Evolutionary conservation across 2,113 vertebrate species (phyloP), one percentile per base, ranked within the genome.

Genomic region (Odocoileus hemionus): DNA sequence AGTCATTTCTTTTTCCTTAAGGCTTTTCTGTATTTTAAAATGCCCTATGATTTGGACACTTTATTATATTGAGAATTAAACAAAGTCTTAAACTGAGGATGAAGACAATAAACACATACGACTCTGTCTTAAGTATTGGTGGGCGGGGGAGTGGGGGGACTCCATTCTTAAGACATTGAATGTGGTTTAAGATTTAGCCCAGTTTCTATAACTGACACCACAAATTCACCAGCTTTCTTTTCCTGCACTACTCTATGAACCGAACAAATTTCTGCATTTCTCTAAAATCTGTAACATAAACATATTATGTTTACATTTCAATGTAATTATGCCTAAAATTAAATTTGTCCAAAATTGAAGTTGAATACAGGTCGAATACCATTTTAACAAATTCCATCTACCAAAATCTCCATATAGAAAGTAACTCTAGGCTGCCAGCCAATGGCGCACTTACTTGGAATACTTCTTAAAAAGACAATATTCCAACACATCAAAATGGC

Each of bases 241-340:
- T 47, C 89, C 67, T 74, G 52, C 8, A 36, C 43, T 94, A 39
- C 16, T 88, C 76, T 86, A 85, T 16, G 47, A 96, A 80, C 82
- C 64, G 61, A 94, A 94, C 30, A 89, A 57, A 93, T 52, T 93
- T 95, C 78, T 82, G 33, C n/a, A 45, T 76, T 91, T 95, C 79
- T 95, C 55, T 54, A 96, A 82, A 82, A 82, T 83, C 54, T 93
- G n/a, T 82, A 91, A 93, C 70, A 96, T 80, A 95, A 94, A 93
- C 54, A 47, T 82, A 93, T 54, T 86, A 94, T 79, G 86, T 91
- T 96, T 96, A 96, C 14, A 93, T 80, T 89, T 94, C 92, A 91
- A 95, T 7, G 58, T 39, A 95, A 96, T 96, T n/a, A 91, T 60
- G 86, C 93, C 94, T 89, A 86, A 97, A 98, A 95, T 86, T 86